A percentile compares a stretch with the other conserved stretches of the same genome.
Conservation (phyloP, 2,888 invertebrate genomes). For the Chrysolina americana region DNA sequence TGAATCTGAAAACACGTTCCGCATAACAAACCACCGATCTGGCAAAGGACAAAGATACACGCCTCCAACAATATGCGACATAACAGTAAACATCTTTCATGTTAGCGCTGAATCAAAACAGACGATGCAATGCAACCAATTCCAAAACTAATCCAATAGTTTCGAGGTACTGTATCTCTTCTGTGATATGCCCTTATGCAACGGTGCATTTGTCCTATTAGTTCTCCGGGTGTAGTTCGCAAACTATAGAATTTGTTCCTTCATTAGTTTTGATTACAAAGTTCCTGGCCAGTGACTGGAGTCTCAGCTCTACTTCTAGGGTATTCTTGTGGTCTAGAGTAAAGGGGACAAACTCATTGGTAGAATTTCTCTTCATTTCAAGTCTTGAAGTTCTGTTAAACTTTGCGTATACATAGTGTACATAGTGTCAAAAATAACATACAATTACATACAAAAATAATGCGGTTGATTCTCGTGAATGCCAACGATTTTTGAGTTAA, state of each 20-base stretch:
- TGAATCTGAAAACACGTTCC: not conserved
- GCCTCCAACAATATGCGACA: not conserved
- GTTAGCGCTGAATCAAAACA: too few species aligned
- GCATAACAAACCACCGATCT: not conserved
- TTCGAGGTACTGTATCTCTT: slow-evolving; percentile 4
- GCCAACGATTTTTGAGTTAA: too few species aligned
- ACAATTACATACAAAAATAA: too few species aligned
- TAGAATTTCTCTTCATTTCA: too few species aligned
- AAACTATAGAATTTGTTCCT: not conserved
- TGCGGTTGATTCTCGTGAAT: too few species aligned
- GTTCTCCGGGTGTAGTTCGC: not conserved
- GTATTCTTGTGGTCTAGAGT: not conserved
- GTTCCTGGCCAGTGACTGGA: not conserved
- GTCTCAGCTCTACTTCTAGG: not conserved
- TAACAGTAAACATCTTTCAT: slow-evolving; percentile 1
- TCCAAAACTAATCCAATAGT: slow-evolving; percentile 30
- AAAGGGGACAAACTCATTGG: too few species aligned
- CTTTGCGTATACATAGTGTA: too few species aligned
- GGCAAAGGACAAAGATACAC: not conserved
- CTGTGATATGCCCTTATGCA: slow-evolving; percentile 14
- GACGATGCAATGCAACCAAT: not conserved
- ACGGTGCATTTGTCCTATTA: slow-evolving; percentile 3
- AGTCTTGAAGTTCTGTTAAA: not conserved
- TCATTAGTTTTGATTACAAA: not conserved
- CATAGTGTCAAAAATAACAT: too few species aligned